Percentiles rank a stretch among this genome's conserved stretches.
Conservation (phyloP, 2,888 invertebrate genomes). For the Amorpha juglandis region DNA sequence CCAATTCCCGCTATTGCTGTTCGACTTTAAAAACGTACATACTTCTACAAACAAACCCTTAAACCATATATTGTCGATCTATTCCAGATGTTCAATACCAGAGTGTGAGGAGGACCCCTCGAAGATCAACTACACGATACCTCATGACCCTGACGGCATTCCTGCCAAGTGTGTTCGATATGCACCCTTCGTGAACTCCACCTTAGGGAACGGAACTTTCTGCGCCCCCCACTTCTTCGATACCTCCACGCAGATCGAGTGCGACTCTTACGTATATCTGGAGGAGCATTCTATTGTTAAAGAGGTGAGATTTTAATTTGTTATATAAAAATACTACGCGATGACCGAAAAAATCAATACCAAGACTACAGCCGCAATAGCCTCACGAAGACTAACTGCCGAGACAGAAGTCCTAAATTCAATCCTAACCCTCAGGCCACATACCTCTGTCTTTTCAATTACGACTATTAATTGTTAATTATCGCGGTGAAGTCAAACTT, state of each 20-base stretch:
- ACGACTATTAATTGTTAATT: too few relatives aligned
- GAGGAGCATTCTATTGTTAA: conserved; percentile 78
- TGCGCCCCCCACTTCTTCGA: conserved; percentile 70
- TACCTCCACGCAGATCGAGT: conserved; percentile 61
- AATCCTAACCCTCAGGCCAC: too few relatives aligned
- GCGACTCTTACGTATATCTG: conserved; percentile 69
- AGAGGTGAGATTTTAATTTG: conserved; percentile 56
- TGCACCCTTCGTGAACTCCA: conserved; percentile 59
- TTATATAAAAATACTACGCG: not conserved
- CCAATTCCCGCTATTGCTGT: too few relatives aligned
- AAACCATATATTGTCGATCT: not conserved
- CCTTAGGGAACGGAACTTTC: conserved; percentile 49
- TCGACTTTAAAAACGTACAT: too few relatives aligned
- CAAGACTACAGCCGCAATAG: too few relatives aligned
- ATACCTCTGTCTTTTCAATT: too few relatives aligned
- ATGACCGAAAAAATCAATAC: too few relatives aligned
- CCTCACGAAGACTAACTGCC: too few relatives aligned
- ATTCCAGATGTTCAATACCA: conserved; percentile 71
- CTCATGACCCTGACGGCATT: conserved; percentile 60
- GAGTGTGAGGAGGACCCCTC: conserved; percentile 65
- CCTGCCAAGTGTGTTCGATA: conserved; percentile 68
- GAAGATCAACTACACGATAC: conserved; percentile 67
- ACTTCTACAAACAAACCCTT: not conserved
- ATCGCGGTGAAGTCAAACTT: too few relatives aligned
- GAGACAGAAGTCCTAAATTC: too few relatives aligned